phyloP scores from a whole-genome alignment of 2,113 vertebrate genomes.

The Semicossyphus pulcher region DNA sequence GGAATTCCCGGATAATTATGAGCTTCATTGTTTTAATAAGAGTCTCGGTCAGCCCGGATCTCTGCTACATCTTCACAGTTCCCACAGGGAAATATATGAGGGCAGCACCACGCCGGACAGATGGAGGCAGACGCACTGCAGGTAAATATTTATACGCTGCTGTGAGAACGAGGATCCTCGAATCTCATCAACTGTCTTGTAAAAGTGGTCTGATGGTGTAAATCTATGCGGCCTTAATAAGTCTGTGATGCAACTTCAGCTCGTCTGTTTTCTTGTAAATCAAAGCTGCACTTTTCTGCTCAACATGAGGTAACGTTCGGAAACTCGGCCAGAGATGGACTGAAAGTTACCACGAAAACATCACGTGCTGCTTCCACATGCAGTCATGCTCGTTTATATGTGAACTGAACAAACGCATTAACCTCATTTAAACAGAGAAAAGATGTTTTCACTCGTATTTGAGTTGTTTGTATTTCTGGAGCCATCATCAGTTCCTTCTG shows the following conservation, averaged over 20 bases:
- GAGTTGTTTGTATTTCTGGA: too few relatives aligned
- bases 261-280: conserved; percentile 25
- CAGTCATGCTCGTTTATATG: neutral
- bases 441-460: too few relatives aligned
- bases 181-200: conserved; percentile 72
- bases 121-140: conserved; percentile 71
- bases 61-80: conserved; percentile 70
- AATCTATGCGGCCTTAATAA: conserved; percentile 53
- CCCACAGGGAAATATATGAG: conserved; percentile 71
- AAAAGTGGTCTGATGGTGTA: conserved; percentile 45
- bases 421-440: too few relatives aligned
- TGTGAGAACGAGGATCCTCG: conserved; percentile 58
- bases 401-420: neutral
- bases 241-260: conserved; percentile 55
- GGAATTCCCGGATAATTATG: conserved; percentile 86
- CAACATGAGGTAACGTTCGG: conserved; percentile 48
- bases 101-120: conserved; percentile 69
- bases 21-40: conserved; percentile 88
- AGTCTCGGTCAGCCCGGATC: conserved; percentile 80
- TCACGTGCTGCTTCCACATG: neutral
- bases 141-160: conserved; percentile 79
- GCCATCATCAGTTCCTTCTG: too few relatives aligned
- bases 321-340: conserved; percentile 15
- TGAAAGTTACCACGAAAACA: neutral
- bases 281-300: conserved; percentile 46